Evolutionary conservation across 2,888 invertebrate species (phyloP).

Genomic region (Drosophila nr. fundita): DNA sequence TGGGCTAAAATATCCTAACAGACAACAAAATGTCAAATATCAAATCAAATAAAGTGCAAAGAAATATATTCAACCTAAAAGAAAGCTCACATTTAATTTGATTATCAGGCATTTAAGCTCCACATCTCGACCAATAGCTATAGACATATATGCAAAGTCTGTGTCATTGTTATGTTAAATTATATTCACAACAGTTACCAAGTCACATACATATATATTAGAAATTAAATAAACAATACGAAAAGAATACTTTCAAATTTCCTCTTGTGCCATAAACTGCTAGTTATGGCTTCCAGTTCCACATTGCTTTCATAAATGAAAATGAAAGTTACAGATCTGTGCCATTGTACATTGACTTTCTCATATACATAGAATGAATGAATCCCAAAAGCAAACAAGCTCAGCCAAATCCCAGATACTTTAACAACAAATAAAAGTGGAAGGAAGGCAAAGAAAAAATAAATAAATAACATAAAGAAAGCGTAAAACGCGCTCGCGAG

Average conservation of each 20-base stretch:
- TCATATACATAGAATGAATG: constrained; percentile 39
- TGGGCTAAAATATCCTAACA: constrained; percentile 10
- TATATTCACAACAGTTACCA: background rate
- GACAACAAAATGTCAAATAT: background rate
- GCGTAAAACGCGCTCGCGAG: constrained; percentile 28
- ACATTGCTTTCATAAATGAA: constrained; percentile 1
- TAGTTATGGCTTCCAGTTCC: background rate
- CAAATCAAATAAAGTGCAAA: background rate
- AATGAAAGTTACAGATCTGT: constrained; percentile 8
- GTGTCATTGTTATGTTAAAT: background rate
- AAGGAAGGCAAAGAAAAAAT: constrained; percentile 13
- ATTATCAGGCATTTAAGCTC: background rate
- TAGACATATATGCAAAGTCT: background rate
- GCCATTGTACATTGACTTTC: constrained; percentile 52
- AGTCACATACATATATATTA: background rate
- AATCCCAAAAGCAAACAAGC: constrained; percentile 71
- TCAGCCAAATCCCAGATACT: constrained; percentile 68
- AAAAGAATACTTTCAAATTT: background rate
- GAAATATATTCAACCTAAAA: background rate
- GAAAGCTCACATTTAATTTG: background rate
- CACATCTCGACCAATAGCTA: background rate
- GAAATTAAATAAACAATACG: background rate
- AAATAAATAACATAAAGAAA: constrained; percentile 28
- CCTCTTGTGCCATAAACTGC: background rate
- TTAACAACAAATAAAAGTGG: constrained; percentile 66